Evolutionary conservation across 2,888 invertebrate species (phyloP).

Genomic region (Cotesia congregata): DNA sequence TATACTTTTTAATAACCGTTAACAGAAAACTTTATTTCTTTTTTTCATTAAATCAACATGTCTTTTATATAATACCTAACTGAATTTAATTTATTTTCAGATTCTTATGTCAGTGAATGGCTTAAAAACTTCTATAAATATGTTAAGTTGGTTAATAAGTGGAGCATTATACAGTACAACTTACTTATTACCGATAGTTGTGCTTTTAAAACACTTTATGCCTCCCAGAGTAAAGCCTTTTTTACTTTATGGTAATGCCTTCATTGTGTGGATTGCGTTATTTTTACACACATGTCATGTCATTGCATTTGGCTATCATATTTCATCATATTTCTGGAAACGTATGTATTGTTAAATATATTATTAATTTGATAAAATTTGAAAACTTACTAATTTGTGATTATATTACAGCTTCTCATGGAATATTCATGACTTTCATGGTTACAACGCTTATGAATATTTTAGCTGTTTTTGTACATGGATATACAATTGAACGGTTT

Average conservation of each 20-base stretch:
- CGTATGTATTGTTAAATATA: conserved; percentile 54
- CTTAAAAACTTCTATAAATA: conserved; percentile 60
- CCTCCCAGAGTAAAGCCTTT: conserved; percentile 59
- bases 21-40: no score
- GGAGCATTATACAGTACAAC: conserved; percentile 59
- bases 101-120: conserved; percentile 67
- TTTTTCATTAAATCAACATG: no score
- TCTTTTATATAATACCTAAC: no score
- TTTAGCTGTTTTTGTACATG: conserved; percentile 38
- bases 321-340: conserved; percentile 65
- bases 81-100: conserved; percentile 46
- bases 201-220: conserved; percentile 61
- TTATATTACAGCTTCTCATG: conserved; percentile 44
- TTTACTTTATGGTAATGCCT: conserved; percentile 62
- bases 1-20: no score
- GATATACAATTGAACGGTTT: conserved; percentile 34
- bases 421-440: conserved; percentile 46
- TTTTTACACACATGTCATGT: conserved; percentile 60
- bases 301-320: conserved; percentile 63
- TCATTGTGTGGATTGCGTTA: conserved; percentile 62
- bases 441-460: conserved; percentile 41
- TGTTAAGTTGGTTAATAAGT: conserved; percentile 64
- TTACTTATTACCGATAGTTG: conserved; percentile 58
- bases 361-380: conserved; percentile 12
- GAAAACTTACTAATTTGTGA: not conserved